A percentile compares a stretch with the other conserved stretches of the same genome.
phyloP scores from a whole-genome alignment of 1,140 invertebrate species.

The Sarcophaga bullata region DNA sequence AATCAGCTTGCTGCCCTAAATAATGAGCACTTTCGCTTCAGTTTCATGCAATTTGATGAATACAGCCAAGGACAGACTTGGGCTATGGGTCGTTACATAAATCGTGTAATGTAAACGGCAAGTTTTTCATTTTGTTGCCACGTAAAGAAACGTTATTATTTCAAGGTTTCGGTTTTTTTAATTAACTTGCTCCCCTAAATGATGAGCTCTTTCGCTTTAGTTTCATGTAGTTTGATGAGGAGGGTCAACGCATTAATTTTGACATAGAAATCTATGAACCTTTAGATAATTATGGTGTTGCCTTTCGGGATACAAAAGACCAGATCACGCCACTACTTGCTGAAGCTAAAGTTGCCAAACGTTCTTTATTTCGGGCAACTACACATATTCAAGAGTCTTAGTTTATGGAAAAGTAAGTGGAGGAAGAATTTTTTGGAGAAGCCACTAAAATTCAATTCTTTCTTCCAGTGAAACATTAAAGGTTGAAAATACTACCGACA shows the following conservation, averaged over 20 bases:
- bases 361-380: slow-evolving; percentile 58
- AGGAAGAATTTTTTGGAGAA: too few species aligned
- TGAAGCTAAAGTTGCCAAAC: slow-evolving; percentile 50
- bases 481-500: slow-evolving; percentile 55
- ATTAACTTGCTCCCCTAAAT: slow-evolving; percentile 58
- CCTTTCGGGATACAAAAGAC: slow-evolving; percentile 57
- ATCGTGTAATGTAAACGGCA: slow-evolving; percentile 55
- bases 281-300: slow-evolving; percentile 51
- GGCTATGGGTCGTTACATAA: slow-evolving; percentile 54
- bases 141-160: not conserved
- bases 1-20: too few species aligned
- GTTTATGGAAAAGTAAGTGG: slow-evolving; percentile 47
- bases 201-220: slow-evolving; percentile 56
- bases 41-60: slow-evolving; percentile 44
- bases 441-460: not conserved
- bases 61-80: slow-evolving; percentile 47
- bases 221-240: slow-evolving; percentile 76
- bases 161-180: slow-evolving; percentile 42
- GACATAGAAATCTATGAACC: slow-evolving; percentile 77
- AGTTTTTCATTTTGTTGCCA: not conserved
- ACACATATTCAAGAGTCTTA: slow-evolving; percentile 58
- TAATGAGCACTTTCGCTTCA: too few species aligned
- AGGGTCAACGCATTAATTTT: slow-evolving; percentile 78
- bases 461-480: slow-evolving; percentile 41
- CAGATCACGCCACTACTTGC: slow-evolving; percentile 53